Evolutionary conservation across 2,113 vertebrate species (phyloP).

Genomic region (Lathamus discolor): DNA sequence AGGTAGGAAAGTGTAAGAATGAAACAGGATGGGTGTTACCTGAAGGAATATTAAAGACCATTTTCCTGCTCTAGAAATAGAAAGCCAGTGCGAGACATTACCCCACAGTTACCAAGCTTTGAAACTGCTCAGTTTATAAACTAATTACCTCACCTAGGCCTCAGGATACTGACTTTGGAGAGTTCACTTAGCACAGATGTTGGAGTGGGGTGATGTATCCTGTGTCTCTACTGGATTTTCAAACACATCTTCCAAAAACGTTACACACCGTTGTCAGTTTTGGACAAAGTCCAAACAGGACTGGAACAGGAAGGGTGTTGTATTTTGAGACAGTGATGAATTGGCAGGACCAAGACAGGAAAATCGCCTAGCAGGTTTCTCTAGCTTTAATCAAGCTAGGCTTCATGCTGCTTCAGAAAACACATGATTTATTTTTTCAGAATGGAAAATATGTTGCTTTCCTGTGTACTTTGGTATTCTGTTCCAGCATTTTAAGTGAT

Average conservation of each 20-base stretch:
- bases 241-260: not conserved
- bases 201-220: not conserved
- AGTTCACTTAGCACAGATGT: not conserved
- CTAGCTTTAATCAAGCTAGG: not conserved
- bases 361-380: not conserved
- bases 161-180: not conserved
- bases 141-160: not conserved
- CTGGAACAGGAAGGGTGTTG: not conserved
- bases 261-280: not conserved
- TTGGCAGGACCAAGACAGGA: not conserved
- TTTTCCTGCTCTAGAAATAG: conserved; percentile 35
- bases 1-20: conserved; percentile 66
- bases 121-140: not conserved
- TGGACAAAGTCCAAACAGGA: not conserved
- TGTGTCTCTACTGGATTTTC: not conserved
- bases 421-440: not conserved
- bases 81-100: not conserved
- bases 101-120: conserved; percentile 34
- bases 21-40: conserved; percentile 45
- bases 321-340: not conserved
- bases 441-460: not conserved
- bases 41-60: not conserved
- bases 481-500: not conserved
- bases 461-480: not conserved
- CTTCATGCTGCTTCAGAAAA: not conserved